These are phyloP conservation scores for Sceloporus undulatus DNA, from an alignment of 2,113 vertebrate species.

Conservation along the genomic window DNA sequence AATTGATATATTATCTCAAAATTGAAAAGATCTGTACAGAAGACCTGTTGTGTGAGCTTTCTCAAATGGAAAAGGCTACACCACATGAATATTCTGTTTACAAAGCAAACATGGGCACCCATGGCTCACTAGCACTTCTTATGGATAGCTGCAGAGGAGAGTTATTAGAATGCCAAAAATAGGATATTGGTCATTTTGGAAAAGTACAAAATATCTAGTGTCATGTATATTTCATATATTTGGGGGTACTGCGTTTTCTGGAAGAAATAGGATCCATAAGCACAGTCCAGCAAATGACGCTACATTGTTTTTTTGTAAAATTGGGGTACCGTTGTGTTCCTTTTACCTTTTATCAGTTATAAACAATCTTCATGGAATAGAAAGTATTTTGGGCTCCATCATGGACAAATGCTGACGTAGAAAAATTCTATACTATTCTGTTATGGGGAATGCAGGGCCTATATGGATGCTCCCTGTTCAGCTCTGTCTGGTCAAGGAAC, in stretches of 20 bases:
- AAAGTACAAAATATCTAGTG: conserved; percentile 26
- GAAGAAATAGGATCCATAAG: not conserved
- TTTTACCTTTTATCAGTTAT: not conserved
- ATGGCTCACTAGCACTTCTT: not conserved
- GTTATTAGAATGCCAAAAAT: not conserved
- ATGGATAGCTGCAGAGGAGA: not conserved
- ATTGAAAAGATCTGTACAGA: not conserved
- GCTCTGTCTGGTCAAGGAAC: not conserved
- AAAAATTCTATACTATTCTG: not conserved
- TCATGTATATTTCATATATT: conserved; percentile 13
- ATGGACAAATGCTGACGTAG: not conserved
- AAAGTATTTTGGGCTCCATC: not conserved
- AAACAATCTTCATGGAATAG: not conserved
- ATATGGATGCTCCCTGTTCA: not conserved
- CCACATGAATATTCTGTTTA: not conserved
- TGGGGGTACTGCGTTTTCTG: not conserved
- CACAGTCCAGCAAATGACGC: not conserved
- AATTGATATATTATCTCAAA: accelerated
- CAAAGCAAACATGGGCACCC: too few relatives aligned
- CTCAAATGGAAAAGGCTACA: not conserved
- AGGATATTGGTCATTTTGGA: not conserved
- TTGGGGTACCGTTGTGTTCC: too few relatives aligned
- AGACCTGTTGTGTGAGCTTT: not conserved
- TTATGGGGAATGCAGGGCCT: not conserved
- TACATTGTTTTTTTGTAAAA: conserved; percentile 22